Percentiles rank a stretch among this genome's conserved stretches.
phyloP scores from a whole-genome alignment of 2,797 vertebrate genomes.

The Iguana delicatissima region DNA sequence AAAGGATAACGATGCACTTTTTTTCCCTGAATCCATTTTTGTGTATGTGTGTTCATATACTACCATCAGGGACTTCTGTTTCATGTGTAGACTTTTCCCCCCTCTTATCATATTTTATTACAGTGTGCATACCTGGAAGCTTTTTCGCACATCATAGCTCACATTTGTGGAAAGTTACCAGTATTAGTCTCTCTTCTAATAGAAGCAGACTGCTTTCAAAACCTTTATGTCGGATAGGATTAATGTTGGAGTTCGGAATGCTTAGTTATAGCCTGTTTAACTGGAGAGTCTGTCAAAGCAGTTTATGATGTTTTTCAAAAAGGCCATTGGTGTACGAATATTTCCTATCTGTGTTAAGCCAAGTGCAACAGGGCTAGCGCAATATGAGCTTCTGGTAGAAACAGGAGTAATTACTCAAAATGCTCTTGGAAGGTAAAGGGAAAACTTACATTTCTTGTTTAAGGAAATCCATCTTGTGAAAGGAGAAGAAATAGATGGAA shows the following conservation, averaged over 20 bases:
- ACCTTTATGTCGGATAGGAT: background rate
- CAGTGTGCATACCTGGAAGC: conserved; percentile 14
- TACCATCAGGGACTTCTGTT: conserved; percentile 21
- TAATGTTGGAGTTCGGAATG: background rate
- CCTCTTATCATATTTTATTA: background rate
- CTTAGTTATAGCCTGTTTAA: background rate
- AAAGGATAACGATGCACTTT: too few species aligned
- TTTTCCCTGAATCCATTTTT: background rate
- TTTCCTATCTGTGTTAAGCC: too few species aligned
- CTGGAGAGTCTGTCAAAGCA: background rate
- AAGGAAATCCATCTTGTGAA: too few species aligned
- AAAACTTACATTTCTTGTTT: too few species aligned
- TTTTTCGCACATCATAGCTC: background rate
- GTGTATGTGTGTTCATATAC: conserved; percentile 48
- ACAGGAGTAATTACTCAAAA: too few species aligned
- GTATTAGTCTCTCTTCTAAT: conserved; percentile 37
- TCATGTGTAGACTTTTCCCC: conserved; percentile 32
- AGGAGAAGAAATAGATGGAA: too few species aligned
- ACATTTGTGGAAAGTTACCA: conserved; percentile 48
- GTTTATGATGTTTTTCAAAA: background rate
- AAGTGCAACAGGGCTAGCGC: background rate
- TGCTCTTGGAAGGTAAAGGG: too few species aligned
- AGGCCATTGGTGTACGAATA: background rate
- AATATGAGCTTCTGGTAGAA: too few species aligned
- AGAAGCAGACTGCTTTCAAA: conserved; percentile 21